Evolutionary conservation across 2,113 vertebrate genomes (phyloP).

Genomic region (Nansenia antarctica): DNA sequence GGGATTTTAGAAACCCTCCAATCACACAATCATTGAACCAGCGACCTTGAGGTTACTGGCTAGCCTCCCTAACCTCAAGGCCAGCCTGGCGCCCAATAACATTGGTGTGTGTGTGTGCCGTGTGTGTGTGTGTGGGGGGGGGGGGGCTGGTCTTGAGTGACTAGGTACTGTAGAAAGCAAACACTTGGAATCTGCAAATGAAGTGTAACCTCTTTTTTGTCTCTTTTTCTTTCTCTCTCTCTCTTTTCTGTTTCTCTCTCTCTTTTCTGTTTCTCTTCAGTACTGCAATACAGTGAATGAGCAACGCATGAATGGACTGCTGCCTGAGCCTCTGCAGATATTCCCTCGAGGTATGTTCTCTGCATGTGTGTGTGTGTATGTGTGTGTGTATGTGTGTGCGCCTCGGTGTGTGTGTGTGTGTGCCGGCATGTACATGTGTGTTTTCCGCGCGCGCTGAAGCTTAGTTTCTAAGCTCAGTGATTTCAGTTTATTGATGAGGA

Average conservation of each 20-base stretch:
- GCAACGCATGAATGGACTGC: slow-evolving; percentile 90
- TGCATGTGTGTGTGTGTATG: slow-evolving; percentile 10
- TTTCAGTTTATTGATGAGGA: neutral
- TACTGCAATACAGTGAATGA: slow-evolving; percentile 96
- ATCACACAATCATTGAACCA: no score
- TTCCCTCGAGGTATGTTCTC: slow-evolving; percentile 83
- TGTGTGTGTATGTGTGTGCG: neutral
- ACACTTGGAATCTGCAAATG: neutral
- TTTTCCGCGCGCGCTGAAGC: neutral
- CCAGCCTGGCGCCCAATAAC: no score
- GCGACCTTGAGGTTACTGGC: no score
- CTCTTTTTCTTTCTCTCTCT: neutral
- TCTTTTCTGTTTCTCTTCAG: slow-evolving; percentile 78
- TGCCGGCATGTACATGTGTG: no score
- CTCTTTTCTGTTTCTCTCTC: slow-evolving; percentile 4
- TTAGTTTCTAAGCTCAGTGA: neutral
- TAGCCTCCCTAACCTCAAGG: no score
- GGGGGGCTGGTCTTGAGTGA: no score
- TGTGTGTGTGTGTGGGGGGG: no score
- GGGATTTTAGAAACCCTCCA: no score
- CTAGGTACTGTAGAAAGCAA: no score
- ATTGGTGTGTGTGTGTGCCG: no score
- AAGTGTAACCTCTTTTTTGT: no score
- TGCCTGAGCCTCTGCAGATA: slow-evolving; percentile 96
- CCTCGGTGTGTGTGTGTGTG: neutral